phyloP scores from a whole-genome alignment of 2,113 vertebrate species.

The Scolopax mira region DNA sequence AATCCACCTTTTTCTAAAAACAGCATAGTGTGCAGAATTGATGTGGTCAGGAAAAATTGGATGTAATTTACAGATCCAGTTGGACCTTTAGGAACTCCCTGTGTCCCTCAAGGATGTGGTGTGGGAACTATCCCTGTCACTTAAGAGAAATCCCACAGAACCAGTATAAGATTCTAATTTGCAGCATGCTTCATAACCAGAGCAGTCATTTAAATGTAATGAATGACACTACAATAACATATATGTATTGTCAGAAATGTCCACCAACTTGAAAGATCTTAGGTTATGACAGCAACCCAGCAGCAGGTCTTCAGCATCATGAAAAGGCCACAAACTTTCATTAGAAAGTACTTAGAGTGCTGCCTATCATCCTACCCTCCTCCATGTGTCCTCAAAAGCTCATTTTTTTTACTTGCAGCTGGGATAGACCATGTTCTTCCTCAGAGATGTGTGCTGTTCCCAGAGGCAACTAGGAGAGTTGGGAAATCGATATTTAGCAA shows the following conservation, averaged over 20 bases:
- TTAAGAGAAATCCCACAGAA: not conserved
- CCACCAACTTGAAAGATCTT: not conserved
- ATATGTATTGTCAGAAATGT: not conserved
- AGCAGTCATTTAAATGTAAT: not conserved
- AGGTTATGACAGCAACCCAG: not conserved
- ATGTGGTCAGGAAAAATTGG: not conserved
- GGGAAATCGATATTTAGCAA: not conserved
- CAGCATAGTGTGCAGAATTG: not conserved
- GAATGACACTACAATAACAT: not conserved
- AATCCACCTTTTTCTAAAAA: not conserved
- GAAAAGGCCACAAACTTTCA: not conserved
- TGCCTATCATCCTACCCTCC: not conserved
- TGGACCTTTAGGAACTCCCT: not conserved
- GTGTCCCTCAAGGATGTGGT: not conserved
- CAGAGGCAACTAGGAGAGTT: not conserved
- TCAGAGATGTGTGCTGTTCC: not conserved
- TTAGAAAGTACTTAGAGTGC: not conserved
- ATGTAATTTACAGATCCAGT: not conserved
- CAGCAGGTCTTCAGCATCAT: not conserved
- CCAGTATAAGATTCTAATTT: fast-evolving
- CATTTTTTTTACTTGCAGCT: not conserved
- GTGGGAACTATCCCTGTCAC: not conserved
- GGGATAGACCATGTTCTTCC: not conserved
- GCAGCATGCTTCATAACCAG: not conserved
- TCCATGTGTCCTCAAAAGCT: not conserved